phyloP scores from a whole-genome alignment of 1,140 invertebrate species.

The Coboldia fuscipes region DNA sequence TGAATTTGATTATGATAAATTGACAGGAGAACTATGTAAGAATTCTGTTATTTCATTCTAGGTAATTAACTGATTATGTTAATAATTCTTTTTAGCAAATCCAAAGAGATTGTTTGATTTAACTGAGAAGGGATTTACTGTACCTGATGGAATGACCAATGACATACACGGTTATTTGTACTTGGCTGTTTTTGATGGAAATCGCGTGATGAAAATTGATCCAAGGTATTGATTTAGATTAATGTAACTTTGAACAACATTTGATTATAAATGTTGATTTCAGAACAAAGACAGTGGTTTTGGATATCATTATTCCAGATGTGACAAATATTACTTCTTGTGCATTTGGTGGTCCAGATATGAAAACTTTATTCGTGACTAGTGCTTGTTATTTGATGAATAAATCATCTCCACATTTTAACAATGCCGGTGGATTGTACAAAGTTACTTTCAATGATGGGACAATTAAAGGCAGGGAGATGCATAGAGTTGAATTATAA shows the following conservation, averaged over 20 bases:
- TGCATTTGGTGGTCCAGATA: slow-evolving; percentile 53
- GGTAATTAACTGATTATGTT: too few relatives aligned
- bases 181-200: slow-evolving; percentile 31
- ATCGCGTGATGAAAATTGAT: slow-evolving; percentile 14
- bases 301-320: slow-evolving; percentile 29
- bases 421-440: too few relatives aligned
- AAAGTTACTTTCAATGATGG: too few relatives aligned
- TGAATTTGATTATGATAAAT: slow-evolving; percentile 33
- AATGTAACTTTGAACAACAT: slow-evolving; percentile 4
- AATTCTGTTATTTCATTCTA: too few relatives aligned
- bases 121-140: too few relatives aligned
- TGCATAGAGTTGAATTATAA: too few relatives aligned
- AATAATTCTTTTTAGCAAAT: too few relatives aligned
- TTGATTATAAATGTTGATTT: slow-evolving; percentile 6
- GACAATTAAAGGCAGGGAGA: too few relatives aligned
- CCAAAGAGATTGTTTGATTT: too few relatives aligned
- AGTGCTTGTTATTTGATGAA: too few relatives aligned
- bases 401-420: too few relatives aligned
- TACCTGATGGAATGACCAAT: slow-evolving; percentile 54
- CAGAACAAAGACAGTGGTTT: slow-evolving; percentile 12
- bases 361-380: slow-evolving; percentile 61
- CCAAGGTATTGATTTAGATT: slow-evolving; percentile 4
- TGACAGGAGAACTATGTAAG: slow-evolving; percentile 3
- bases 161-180: slow-evolving; percentile 40
- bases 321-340: slow-evolving; percentile 54